phyloP scores from a whole-genome alignment of 2,797 vertebrate genomes.

The Acrossocheilus fasciatus region DNA sequence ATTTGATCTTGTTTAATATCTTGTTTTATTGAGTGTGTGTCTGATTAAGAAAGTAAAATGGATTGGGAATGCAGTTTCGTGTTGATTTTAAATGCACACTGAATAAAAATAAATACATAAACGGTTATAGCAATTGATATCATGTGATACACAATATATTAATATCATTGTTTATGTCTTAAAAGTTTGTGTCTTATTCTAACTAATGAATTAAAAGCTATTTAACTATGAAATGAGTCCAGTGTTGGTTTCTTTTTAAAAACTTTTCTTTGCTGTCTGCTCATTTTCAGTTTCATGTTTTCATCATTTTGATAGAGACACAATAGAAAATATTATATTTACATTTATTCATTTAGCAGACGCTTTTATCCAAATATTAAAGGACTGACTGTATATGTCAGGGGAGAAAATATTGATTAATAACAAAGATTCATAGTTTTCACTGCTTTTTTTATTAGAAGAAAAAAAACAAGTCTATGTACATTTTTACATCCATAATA shows the following conservation, averaged over 20 bases:
- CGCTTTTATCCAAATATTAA: background rate
- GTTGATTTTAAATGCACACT: conserved; percentile 23
- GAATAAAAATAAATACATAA: background rate
- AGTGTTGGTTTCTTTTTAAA: background rate
- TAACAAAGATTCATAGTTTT: background rate
- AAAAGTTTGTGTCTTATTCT: conserved; percentile 18
- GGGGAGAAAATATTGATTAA: background rate
- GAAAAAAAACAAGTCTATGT: background rate
- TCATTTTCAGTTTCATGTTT: background rate
- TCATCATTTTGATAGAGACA: background rate
- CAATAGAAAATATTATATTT: too few relatives aligned
- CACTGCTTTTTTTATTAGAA: background rate
- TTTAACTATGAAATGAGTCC: conserved; percentile 2
- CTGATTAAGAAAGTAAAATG: background rate
- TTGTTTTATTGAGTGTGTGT: background rate
- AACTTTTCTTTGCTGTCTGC: background rate
- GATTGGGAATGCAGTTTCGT: conserved; percentile 12
- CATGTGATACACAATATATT: background rate
- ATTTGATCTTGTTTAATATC: background rate
- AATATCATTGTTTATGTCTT: conserved; percentile 18
- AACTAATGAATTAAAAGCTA: conserved; percentile 17
- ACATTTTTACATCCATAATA: background rate
- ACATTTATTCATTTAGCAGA: too few relatives aligned
- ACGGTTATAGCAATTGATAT: background rate
- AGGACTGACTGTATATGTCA: background rate